Evolutionary conservation across 2,888 invertebrate genomes (phyloP).

Genomic region (Shargacucullia verbasci): DNA sequence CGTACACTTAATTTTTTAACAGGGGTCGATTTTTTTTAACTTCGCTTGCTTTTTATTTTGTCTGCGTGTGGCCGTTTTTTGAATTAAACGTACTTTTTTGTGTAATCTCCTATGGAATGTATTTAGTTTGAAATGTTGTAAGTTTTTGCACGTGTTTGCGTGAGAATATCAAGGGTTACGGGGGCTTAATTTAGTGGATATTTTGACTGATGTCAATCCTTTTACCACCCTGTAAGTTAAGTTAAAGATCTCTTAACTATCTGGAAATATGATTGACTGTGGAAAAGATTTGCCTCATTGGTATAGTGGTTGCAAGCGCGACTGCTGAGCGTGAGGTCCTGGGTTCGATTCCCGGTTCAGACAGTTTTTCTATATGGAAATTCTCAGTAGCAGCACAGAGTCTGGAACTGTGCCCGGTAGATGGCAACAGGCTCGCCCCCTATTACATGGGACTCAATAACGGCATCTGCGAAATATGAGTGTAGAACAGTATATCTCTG

Average conservation of each 20-base stretch:
- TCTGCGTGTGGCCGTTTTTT: constrained; percentile 57
- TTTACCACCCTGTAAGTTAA: constrained; percentile 24
- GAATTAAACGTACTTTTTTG: constrained; percentile 33
- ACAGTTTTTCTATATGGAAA: too few species aligned
- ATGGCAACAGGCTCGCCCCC: too few species aligned
- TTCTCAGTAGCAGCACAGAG: too few species aligned
- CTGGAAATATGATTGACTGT: too few species aligned
- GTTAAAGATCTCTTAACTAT: neutral
- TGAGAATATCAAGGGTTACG: constrained; percentile 42
- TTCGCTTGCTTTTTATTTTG: constrained; percentile 34
- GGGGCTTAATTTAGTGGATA: constrained; percentile 5
- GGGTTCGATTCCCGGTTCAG: too few species aligned
- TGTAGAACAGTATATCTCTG: too few species aligned
- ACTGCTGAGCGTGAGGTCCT: too few species aligned
- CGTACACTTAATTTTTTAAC: constrained; percentile 73
- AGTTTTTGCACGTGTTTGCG: constrained; percentile 59
- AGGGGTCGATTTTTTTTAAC: constrained; percentile 70
- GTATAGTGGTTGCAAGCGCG: too few species aligned
- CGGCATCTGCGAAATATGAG: too few species aligned
- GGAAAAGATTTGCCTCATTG: too few species aligned
- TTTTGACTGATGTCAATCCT: constrained; percentile 34
- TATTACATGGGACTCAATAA: too few species aligned
- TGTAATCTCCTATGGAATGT: constrained; percentile 53
- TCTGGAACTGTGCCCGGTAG: too few species aligned
- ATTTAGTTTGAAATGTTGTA: constrained; percentile 39